Percentiles rank a stretch among this genome's conserved stretches.
These are phyloP conservation scores for Bruchidius siliquastri DNA, from an alignment of 2,888 invertebrate species.

Conservation along the genomic window DNA sequence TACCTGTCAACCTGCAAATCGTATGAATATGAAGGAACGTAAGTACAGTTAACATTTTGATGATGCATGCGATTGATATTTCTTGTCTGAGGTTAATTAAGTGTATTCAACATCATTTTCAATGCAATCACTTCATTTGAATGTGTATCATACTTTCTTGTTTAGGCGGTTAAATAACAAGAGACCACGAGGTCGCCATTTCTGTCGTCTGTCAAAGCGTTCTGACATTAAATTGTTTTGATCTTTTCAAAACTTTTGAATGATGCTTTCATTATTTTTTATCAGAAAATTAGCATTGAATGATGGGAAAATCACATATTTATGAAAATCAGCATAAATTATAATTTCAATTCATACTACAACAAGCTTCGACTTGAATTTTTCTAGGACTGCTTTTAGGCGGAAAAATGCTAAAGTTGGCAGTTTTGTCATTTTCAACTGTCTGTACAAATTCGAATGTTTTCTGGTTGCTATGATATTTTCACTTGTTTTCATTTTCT, in stretches of 20 bases:
- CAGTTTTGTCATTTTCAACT: conserved; percentile 34
- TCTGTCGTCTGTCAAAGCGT: conserved; percentile 26
- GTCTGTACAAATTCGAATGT: conserved; percentile 27
- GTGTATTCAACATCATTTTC: not conserved
- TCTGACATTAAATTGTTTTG: conserved; percentile 25
- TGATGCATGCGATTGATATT: not conserved
- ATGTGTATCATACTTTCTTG: not conserved
- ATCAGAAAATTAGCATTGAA: not conserved
- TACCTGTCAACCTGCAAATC: conserved; percentile 20
- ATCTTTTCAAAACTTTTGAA: conserved; percentile 20
- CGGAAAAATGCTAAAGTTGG: conserved; percentile 33
- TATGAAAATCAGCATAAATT: not conserved
- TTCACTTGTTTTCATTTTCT: conserved; percentile 9
- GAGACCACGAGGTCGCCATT: conserved; percentile 37
- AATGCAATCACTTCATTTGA: not conserved
- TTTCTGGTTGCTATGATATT: conserved; percentile 21
- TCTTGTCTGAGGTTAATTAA: not conserved
- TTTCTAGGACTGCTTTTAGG: conserved; percentile 2
- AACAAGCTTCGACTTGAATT: not conserved
- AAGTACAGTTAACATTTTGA: conserved; percentile 22
- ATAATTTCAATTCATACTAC: not conserved
- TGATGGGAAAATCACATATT: not conserved
- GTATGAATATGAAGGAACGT: conserved; percentile 37
- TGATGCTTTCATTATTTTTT: conserved; percentile 7
- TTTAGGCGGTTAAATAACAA: conserved; percentile 3